A percentile compares a stretch with the other conserved stretches of the same genome.
Conservation (phyloP, 2,797 vertebrate species). For the Phylloscopus collybita region DNA sequence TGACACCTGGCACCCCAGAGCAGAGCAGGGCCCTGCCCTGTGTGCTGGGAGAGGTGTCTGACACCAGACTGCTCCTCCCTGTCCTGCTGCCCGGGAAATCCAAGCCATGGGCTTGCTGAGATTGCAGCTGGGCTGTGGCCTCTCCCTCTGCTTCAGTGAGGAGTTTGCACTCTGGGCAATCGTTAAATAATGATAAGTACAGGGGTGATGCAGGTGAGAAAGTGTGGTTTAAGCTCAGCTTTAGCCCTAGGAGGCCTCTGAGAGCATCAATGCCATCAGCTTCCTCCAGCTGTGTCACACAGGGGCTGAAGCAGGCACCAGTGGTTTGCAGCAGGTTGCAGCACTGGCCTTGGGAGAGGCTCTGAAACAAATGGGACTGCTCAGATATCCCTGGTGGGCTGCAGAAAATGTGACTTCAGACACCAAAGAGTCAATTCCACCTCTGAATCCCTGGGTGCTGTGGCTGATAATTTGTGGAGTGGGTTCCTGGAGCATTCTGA, state of each 20-base stretch:
- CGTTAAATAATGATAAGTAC: neutral
- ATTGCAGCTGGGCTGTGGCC: neutral
- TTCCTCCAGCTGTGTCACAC: neutral
- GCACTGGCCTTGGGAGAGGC: neutral
- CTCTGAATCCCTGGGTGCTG: neutral
- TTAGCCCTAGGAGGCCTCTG: neutral
- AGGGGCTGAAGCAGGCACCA: neutral
- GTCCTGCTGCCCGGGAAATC: neutral
- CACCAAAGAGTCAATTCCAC: neutral
- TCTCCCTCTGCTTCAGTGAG: neutral
- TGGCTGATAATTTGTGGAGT: neutral
- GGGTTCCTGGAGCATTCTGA: neutral
- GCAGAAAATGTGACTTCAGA: neutral
- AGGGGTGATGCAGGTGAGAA: neutral
- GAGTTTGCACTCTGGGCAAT: neutral
- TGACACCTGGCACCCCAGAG: rapidly evolving
- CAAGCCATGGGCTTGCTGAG: neutral
- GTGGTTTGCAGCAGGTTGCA: neutral
- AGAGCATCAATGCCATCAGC: neutral
- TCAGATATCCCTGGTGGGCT: neutral
- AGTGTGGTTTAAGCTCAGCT: neutral
- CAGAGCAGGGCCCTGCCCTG: neutral
- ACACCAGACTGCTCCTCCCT: neutral
- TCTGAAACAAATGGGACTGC: neutral
- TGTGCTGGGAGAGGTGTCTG: neutral